Base-by-base conservation (phyloP, 2,888 invertebrate genomes). In the Eilema sororculum region DNA sequence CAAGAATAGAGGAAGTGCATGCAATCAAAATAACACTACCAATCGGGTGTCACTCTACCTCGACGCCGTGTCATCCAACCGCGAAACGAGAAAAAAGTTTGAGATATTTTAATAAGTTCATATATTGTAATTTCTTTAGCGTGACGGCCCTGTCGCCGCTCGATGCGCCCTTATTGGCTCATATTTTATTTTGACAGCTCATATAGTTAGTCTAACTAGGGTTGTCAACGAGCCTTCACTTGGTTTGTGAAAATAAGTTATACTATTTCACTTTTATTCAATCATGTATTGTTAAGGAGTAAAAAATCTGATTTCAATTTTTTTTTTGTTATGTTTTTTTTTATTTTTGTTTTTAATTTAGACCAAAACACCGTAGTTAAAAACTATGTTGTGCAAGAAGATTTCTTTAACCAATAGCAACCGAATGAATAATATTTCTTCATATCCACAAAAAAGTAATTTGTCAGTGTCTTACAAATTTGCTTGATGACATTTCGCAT, bases 91-190 rank as follows among this genome's bases (percentile, higher is more conserved):
- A 91, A 92, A 93, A 91, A 90, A 90, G 87, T 79, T 78, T 81
- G 81, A 92, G 86, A 92, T 89, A 93, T 93, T 94, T 94, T 94
- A 95, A 94, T 95, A 94, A 94, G 91, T 94, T 93, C 93, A 91
- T 93, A 92, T 89, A 92, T 93, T 88, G 90, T 91, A 87, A 90
- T 90, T 89, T 89, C 89, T 89, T 81, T 85, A 73, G 87, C 90
- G 91, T 94, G 94, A 95, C 94, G 89, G 89, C 89, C 87, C 93
- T 93, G 94, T 93, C 94, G 86, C 77, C 93, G 89, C 82, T 74
- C 85, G 87, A 81, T 89, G 87, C 86, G 84, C 86, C 89, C 91
- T 91, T 93, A 94, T 94, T 93, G 93, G 90, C 89, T 93, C 94
- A 93, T 95, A 94, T 94, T 89, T 95, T 94, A 94, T 93, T 93